Evolutionary conservation across 2,888 invertebrate genomes (phyloP).

Genomic region (Aphodius granarius): DNA sequence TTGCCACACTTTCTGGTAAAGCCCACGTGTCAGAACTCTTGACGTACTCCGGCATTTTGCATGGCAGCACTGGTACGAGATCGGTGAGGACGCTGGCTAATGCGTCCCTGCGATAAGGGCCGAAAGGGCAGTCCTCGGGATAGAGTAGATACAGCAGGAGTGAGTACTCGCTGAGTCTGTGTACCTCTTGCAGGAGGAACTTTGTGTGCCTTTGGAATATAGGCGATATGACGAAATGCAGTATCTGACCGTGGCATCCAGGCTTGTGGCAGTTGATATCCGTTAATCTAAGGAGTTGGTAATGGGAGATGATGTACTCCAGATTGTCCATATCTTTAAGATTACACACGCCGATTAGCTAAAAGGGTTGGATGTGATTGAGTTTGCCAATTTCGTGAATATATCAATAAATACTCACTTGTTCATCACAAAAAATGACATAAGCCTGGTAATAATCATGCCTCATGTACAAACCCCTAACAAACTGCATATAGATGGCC

Average conservation of each 20-base stretch:
- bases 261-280: conserved; percentile 40
- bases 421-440: conserved; percentile 35
- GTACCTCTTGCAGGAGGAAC: conserved; percentile 64
- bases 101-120: conserved; percentile 28
- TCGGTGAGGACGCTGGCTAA: conserved; percentile 39
- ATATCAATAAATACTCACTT: background rate
- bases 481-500: conserved; percentile 36
- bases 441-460: conserved; percentile 39
- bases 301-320: conserved; percentile 48
- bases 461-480: conserved; percentile 34
- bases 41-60: conserved; percentile 37
- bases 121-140: conserved; percentile 46
- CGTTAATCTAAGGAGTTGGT: conserved; percentile 50
- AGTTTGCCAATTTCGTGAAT: background rate
- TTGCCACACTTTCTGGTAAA: conserved; percentile 28
- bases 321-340: conserved; percentile 45
- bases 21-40: conserved; percentile 25
- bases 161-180: conserved; percentile 58
- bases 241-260: conserved; percentile 51
- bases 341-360: conserved; percentile 42
- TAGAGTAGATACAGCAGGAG: conserved; percentile 61
- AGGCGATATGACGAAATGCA: conserved; percentile 60
- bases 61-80: conserved; percentile 42
- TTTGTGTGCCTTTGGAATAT: conserved; percentile 60
- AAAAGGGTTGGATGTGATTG: background rate